A percentile compares a stretch with the other conserved stretches of the same genome.
These are phyloP conservation scores for Tilapia sparmanii DNA, from an alignment of 2,113 vertebrate genomes.

Conservation along the genomic window DNA sequence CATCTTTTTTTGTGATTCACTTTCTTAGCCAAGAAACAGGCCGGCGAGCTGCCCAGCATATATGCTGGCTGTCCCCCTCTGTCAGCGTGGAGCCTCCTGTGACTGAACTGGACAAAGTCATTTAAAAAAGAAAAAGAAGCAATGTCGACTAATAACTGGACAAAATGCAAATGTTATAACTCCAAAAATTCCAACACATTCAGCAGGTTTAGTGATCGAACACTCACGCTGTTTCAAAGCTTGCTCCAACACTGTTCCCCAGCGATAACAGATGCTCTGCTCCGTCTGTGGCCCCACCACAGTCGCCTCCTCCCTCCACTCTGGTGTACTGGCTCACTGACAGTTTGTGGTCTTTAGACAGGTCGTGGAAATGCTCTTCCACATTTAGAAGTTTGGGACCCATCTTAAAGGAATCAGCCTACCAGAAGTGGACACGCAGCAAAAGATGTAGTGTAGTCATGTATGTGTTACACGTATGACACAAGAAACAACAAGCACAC, in stretches of 20 bases:
- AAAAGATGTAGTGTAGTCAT: neutral
- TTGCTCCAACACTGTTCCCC: slow-evolving; percentile 46
- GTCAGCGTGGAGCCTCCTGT: neutral
- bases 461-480: neutral
- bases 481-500: neutral
- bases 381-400: slow-evolving; percentile 76
- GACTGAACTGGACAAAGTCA: neutral
- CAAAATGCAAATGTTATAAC: neutral
- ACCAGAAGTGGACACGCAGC: slow-evolving; percentile 3
- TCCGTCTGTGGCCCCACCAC: neutral
- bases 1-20: neutral
- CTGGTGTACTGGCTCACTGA: slow-evolving; percentile 14
- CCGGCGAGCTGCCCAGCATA: neutral
- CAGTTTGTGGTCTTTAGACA: slow-evolving; percentile 52
- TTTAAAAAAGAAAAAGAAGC: neutral
- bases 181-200: neutral
- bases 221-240: neutral
- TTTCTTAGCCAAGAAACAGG: neutral
- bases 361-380: slow-evolving; percentile 65
- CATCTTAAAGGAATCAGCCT: slow-evolving; percentile 96
- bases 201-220: neutral
- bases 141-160: neutral
- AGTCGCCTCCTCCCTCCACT: slow-evolving; percentile 13
- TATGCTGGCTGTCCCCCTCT: neutral
- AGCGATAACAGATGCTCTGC: slow-evolving; percentile 69